Conservation (phyloP, 2,113 vertebrate genomes). For the Anarrhichthys ocellatus region DNA sequence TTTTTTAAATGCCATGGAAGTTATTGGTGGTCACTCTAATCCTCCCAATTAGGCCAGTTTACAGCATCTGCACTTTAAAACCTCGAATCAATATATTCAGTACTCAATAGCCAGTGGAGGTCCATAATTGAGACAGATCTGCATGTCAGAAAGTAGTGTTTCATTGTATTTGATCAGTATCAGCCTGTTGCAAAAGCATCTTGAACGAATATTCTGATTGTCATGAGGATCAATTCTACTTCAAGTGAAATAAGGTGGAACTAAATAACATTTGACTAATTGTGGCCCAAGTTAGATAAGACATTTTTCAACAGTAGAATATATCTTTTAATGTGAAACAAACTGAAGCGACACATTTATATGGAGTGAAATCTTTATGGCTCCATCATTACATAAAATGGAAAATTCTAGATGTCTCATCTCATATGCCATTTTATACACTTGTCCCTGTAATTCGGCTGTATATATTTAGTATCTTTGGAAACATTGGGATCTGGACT, state of each 20-base stretch:
- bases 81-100: not conserved
- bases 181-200: not conserved
- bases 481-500: constrained; percentile 51
- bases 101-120: not conserved
- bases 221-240: not conserved
- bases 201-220: not conserved
- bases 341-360: constrained; percentile 20
- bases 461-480: constrained; percentile 62
- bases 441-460: constrained; percentile 57
- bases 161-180: not conserved
- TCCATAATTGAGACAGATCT: not conserved
- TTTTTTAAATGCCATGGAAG: not conserved
- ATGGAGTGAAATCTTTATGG: constrained; percentile 42
- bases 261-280: not conserved
- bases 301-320: not conserved
- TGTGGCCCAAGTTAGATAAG: not conserved
- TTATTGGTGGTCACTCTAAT: not conserved
- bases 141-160: not conserved
- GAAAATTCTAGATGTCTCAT: constrained; percentile 49
- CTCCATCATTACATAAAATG: constrained; percentile 46
- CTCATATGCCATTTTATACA: constrained; percentile 48
- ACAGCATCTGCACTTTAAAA: not conserved
- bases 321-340: not conserved
- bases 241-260: not conserved
- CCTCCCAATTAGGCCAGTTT: not conserved